Evolutionary conservation across 1,140 invertebrate species (phyloP).

Genomic region (Drosophila ercepeae): DNA sequence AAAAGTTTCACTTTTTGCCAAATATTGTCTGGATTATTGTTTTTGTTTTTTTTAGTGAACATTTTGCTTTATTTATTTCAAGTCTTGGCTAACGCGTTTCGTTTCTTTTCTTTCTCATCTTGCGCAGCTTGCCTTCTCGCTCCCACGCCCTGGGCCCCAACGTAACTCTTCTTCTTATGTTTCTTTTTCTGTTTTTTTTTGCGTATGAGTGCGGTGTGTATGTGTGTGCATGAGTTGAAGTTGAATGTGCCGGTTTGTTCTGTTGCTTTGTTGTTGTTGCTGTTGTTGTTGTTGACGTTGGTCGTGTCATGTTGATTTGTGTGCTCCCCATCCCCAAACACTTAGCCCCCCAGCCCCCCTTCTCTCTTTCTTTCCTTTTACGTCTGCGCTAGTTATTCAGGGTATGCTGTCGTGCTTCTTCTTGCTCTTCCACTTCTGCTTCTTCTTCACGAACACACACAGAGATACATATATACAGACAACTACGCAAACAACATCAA

Average conservation of each 20-base stretch:
- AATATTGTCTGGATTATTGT: too few species aligned
- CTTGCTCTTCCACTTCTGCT: slow-evolving; percentile 62
- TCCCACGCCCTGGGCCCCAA: slow-evolving; percentile 47
- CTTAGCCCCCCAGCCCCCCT: neutral
- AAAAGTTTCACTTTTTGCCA: neutral
- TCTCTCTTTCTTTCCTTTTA: slow-evolving; percentile 31
- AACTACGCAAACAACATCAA: slow-evolving; percentile 78
- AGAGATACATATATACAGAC: slow-evolving; percentile 46
- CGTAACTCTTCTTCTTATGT: slow-evolving; percentile 16
- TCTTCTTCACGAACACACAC: slow-evolving; percentile 56
- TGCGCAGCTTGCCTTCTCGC: slow-evolving; percentile 6
- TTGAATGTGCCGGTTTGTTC: slow-evolving; percentile 75
- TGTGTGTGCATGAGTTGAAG: slow-evolving; percentile 43
- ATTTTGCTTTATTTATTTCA: slow-evolving; percentile 68
- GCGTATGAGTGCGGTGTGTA: neutral
- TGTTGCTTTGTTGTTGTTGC: slow-evolving; percentile 48
- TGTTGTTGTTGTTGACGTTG: slow-evolving; percentile 71
- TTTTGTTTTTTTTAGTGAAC: slow-evolving; percentile 37
- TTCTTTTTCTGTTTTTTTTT: slow-evolving; percentile 13
- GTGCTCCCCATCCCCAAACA: slow-evolving; percentile 43
- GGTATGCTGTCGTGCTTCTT: slow-evolving; percentile 49
- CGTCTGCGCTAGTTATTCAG: slow-evolving; percentile 76
- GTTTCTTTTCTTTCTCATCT: slow-evolving; percentile 33
- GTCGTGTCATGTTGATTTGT: slow-evolving; percentile 81
- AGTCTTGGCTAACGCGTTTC: slow-evolving; percentile 40